These are phyloP conservation scores for Sarcophilus harrisii DNA, from an alignment of 2,797 vertebrate genomes.

Conservation along the genomic window DNA sequence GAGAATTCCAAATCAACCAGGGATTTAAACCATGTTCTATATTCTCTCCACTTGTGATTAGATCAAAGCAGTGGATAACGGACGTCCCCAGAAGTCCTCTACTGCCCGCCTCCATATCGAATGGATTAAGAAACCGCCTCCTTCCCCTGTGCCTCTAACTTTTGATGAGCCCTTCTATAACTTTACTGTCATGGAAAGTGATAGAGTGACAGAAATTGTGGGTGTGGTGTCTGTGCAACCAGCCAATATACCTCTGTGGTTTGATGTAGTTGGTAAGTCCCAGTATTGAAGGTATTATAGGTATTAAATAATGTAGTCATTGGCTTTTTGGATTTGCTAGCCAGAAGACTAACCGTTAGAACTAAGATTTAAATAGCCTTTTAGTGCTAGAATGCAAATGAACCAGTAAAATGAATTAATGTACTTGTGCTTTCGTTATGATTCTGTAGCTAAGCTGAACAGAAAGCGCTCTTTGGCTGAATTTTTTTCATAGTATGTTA, in stretches of 20 bases:
- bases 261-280: conserved; percentile 95
- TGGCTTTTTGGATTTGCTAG: conserved; percentile 64
- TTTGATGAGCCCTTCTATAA: conserved; percentile 97
- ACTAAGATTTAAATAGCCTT: conserved; percentile 36
- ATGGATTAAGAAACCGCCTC: conserved; percentile 92
- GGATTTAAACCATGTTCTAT: conserved; percentile 56
- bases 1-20: background rate
- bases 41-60: conserved; percentile 80
- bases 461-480: conserved; percentile 87
- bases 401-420: conserved; percentile 78
- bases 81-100: conserved; percentile 95
- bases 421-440: conserved; percentile 83
- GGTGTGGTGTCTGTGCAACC: conserved; percentile 96
- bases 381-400: conserved; percentile 78
- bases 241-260: conserved; percentile 92
- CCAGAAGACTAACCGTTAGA: conserved; percentile 46
- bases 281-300: background rate
- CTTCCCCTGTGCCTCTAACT: conserved; percentile 85
- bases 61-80: conserved; percentile 98
- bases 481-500: conserved; percentile 86
- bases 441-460: conserved; percentile 86
- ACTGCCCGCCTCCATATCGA: conserved; percentile 96
- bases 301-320: background rate
- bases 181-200: conserved; percentile 96
- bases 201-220: conserved; percentile 95